Conservation (phyloP, 2,888 invertebrate species). For the Athalia cordata region DNA sequence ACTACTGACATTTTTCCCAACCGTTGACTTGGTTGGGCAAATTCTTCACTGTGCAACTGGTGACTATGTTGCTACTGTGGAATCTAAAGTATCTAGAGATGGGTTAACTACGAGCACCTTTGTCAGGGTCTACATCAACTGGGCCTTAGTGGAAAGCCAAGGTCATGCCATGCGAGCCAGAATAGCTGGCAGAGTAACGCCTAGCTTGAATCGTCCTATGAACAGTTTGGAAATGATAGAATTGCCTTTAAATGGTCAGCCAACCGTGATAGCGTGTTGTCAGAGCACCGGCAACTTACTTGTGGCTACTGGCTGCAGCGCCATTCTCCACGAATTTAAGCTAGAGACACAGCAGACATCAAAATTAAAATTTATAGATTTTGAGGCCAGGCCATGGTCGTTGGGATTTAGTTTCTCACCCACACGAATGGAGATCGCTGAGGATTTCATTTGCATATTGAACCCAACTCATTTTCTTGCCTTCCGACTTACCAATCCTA, state of each 20-base stretch:
- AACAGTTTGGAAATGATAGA: slow-evolving; percentile 84
- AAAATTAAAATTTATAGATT: slow-evolving; percentile 81
- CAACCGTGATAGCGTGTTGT: slow-evolving; percentile 79
- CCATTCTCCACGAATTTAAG: slow-evolving; percentile 78
- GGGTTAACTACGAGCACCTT: slow-evolving; percentile 72
- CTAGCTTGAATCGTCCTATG: slow-evolving; percentile 79
- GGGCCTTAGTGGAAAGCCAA: slow-evolving; percentile 75
- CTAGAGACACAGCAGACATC: slow-evolving; percentile 82
- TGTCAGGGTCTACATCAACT: slow-evolving; percentile 85
- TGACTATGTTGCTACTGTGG: slow-evolving; percentile 82
- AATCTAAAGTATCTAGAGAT: slow-evolving; percentile 71
- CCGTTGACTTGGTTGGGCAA: slow-evolving; percentile 82
- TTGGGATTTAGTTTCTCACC: slow-evolving; percentile 81
- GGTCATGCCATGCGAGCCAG: slow-evolving; percentile 79
- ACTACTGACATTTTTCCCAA: slow-evolving; percentile 80
- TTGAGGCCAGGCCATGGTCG: slow-evolving; percentile 80
- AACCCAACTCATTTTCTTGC: slow-evolving; percentile 79
- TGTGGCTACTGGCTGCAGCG: slow-evolving; percentile 72
- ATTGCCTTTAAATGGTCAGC: slow-evolving; percentile 79
- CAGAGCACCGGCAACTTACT: slow-evolving; percentile 75
- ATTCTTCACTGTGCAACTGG: slow-evolving; percentile 82
- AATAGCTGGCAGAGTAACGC: slow-evolving; percentile 85
- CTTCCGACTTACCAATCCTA: slow-evolving; percentile 72
- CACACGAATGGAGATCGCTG: slow-evolving; percentile 77
- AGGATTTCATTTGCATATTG: slow-evolving; percentile 81